Conservation (phyloP, 2,888 invertebrate genomes). For the Himalopsyche tibetana region DNA sequence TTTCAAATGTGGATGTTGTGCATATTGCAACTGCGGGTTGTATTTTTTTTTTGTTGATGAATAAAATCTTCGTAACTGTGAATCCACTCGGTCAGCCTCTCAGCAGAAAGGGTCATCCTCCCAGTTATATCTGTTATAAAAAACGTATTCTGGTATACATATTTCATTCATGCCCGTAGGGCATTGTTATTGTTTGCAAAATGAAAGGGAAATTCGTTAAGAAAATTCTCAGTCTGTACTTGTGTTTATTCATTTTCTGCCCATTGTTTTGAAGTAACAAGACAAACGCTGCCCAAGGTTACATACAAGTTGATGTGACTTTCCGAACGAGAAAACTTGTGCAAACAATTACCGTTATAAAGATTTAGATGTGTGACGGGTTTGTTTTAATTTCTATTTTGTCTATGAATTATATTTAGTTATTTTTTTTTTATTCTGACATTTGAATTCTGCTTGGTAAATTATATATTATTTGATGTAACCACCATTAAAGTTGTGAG, state of each 20-base stretch:
- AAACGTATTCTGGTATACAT: not conserved
- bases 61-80: not conserved
- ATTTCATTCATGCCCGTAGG: constrained; percentile 19
- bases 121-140: not conserved
- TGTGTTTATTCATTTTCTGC: not conserved
- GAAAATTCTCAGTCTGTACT: not conserved
- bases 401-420: too few species aligned
- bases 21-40: too few species aligned
- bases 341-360: too few species aligned
- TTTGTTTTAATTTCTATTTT: too few species aligned
- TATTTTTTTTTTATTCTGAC: too few species aligned
- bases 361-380: too few species aligned
- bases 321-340: too few species aligned
- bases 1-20: too few species aligned
- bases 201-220: constrained; percentile 29
- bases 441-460: too few species aligned
- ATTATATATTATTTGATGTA: too few species aligned
- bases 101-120: not conserved
- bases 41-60: not conserved
- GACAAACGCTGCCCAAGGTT: not conserved
- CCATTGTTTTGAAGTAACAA: not conserved
- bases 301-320: not conserved
- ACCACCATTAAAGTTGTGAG: too few species aligned
- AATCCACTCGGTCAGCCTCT: not conserved
- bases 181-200: constrained; percentile 6